phyloP scores from a whole-genome alignment of 2,113 vertebrate genomes.

The Hiodon alosoides region DNA sequence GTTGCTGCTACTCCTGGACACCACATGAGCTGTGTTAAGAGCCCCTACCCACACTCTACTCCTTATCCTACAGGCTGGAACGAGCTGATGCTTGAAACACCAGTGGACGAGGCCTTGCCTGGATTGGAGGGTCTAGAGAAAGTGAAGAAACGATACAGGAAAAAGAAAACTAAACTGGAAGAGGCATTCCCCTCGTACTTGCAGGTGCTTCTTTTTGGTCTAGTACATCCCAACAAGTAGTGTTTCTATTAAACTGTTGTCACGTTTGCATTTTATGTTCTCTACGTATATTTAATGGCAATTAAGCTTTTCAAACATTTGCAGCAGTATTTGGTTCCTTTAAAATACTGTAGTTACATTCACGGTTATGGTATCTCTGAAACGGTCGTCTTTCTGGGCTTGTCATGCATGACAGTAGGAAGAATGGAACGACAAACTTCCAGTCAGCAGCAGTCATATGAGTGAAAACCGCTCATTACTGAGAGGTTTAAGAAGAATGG shows the following conservation, averaged over 20 bases:
- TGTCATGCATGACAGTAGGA: too few relatives aligned
- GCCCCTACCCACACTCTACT: too few relatives aligned
- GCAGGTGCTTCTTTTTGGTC: conserved; percentile 65
- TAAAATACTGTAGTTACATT: too few relatives aligned
- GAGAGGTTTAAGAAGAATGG: too few relatives aligned
- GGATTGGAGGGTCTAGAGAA: conserved; percentile 76
- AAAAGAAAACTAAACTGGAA: conserved; percentile 94
- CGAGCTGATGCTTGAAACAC: conserved; percentile 67
- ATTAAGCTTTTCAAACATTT: too few relatives aligned
- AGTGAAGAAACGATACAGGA: conserved; percentile 91
- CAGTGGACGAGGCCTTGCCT: conserved; percentile 63
- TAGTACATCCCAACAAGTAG: neutral
- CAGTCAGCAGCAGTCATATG: too few relatives aligned
- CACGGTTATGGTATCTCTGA: too few relatives aligned
- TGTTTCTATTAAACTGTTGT: neutral
- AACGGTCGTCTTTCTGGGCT: too few relatives aligned
- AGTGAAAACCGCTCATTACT: too few relatives aligned
- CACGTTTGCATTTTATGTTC: neutral
- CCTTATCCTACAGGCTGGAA: conserved; percentile 55
- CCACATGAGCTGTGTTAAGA: neutral
- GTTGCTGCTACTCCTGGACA: neutral
- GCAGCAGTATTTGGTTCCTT: too few relatives aligned
- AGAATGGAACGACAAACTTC: too few relatives aligned
- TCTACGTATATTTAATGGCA: too few relatives aligned
- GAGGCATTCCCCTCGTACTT: conserved; percentile 91